Base-by-base conservation (phyloP, 2,113 vertebrate genomes). In the Macquaria ambigua region DNA sequence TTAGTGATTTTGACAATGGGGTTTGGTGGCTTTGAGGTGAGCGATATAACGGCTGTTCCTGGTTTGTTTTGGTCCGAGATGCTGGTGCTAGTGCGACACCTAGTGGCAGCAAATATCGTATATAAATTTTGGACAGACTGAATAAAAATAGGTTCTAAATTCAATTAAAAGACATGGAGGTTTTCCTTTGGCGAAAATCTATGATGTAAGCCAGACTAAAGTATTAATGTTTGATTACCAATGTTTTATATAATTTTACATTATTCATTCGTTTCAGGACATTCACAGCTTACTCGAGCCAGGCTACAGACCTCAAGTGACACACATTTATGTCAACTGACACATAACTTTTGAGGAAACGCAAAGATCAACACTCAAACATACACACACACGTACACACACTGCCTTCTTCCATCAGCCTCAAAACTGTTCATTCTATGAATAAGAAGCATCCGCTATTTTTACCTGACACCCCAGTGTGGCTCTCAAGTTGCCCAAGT, bases 391-490 rank as follows among this genome's bases (percentile, higher is more conserved):
- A 70, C 70, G 70, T 25, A 74, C 70, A 66, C 46, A 46, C 6
- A 12, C 53, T 79, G 87, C 72, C 86, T 4, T 48, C 46, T 77
- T 62, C 48, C 1, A 90, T 93, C 73, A 87, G 69, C 63, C 0
- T 93, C 89, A 92, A 86, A 81, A 82, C 70, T 87, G 89, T 82
- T 86, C 90, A 83, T 79, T 83, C 89, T 85, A 55, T 87, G 82
- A 90, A 90, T 86, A 90, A 89, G 81, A 79, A 68, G 73, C 84
- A 39, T 14, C 66, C 12, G 25, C 87, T 93, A 92, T 93, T 91
- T 93, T 87, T 84, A 92, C 69, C 84, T 64, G 76, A 83, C 79
- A 88, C 74, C 78, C 81, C 77, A 59, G 79, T 71, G 90, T 72
- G 84, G 67, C 75, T 79, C 72, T 56, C 74, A 74, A 78, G 77